Conservation (phyloP, 2,888 invertebrate species). For the Ormyrus labotus region DNA sequence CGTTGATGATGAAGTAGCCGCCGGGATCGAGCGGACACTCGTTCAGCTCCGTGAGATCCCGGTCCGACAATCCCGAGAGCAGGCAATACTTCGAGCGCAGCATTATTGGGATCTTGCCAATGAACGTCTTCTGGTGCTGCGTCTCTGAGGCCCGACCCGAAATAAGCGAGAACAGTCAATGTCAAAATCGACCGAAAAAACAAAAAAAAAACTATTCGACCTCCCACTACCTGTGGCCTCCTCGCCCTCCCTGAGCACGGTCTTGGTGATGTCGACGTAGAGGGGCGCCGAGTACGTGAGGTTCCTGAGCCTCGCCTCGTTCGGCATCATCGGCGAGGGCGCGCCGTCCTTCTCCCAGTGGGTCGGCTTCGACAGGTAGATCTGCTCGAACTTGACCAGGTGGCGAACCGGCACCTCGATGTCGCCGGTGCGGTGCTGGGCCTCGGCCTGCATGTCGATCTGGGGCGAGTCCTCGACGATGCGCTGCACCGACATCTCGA, state of each 20-base stretch:
- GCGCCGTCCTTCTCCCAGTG: constrained; percentile 99
- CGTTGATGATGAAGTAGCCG: constrained; percentile 99
- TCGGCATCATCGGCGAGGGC: constrained; percentile 99
- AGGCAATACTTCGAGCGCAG: constrained; percentile 97
- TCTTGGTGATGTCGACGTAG: constrained; percentile 99
- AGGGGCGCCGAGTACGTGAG: constrained; percentile 98
- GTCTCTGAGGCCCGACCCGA: constrained; percentile 73
- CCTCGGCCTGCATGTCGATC: constrained; percentile 97
- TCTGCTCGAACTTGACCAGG: constrained; percentile 97
- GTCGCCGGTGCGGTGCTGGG: constrained; percentile 95
- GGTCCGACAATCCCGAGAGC: constrained; percentile 94
- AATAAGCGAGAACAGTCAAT: too few relatives aligned
- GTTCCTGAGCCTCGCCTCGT: constrained; percentile 97
- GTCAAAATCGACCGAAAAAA: too few relatives aligned
- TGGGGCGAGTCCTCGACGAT: constrained; percentile 99
- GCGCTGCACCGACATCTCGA: constrained; percentile 99
- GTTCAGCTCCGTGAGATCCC: constrained; percentile 99
- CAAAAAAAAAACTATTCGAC: not conserved
- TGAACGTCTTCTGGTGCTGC: constrained; percentile 82
- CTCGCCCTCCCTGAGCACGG: constrained; percentile 90
- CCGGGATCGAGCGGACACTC: constrained; percentile 99
- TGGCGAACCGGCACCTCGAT: constrained; percentile 92
- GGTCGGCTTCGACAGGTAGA: constrained; percentile 98
- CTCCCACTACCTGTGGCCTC: constrained; percentile 84
- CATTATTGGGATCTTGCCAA: constrained; percentile 98